A percentile compares a stretch with the other conserved stretches of the same genome.
Evolutionary conservation across 2,888 invertebrate genomes (phyloP).

Genomic region (Steromphala cineraria): DNA sequence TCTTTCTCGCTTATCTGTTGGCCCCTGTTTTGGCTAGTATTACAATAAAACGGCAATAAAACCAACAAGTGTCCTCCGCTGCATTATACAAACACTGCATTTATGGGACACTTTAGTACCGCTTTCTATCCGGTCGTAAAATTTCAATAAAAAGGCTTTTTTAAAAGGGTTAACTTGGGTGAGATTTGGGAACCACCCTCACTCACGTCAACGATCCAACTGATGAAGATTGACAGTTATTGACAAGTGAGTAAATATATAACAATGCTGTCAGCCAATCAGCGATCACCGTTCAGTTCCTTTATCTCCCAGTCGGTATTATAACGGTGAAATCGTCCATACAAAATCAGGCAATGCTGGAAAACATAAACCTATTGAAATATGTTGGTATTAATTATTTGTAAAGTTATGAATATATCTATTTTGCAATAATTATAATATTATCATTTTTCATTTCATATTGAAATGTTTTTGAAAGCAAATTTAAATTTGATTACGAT

Average conservation of each 20-base stretch:
- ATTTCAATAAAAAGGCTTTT: slow-evolving; percentile 4
- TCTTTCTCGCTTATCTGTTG: neutral
- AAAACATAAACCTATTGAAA: neutral
- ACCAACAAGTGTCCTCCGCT: neutral
- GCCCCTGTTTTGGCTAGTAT: slow-evolving; percentile 15
- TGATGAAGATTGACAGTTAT: slow-evolving; percentile 20
- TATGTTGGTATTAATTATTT: neutral
- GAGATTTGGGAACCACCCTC: slow-evolving; percentile 11
- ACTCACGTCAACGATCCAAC: neutral
- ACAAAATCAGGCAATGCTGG: too few relatives aligned
- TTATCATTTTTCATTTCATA: too few relatives aligned
- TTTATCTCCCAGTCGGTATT: too few relatives aligned
- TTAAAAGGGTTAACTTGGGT: slow-evolving; percentile 20
- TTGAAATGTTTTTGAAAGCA: too few relatives aligned
- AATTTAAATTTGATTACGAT: too few relatives aligned
- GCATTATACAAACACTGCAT: slow-evolving; percentile 21
- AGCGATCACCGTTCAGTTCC: neutral
- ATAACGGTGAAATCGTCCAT: too few relatives aligned
- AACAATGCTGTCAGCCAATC: slow-evolving; percentile 13
- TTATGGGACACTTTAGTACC: neutral
- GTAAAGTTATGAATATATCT: too few relatives aligned
- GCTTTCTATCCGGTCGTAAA: neutral
- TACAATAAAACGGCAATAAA: slow-evolving; percentile 18
- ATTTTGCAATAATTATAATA: too few relatives aligned
- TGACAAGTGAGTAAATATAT: slow-evolving; percentile 15